These are phyloP conservation scores for Erebia aethiops DNA, from an alignment of 2,888 invertebrate genomes.

Conservation along the genomic window DNA sequence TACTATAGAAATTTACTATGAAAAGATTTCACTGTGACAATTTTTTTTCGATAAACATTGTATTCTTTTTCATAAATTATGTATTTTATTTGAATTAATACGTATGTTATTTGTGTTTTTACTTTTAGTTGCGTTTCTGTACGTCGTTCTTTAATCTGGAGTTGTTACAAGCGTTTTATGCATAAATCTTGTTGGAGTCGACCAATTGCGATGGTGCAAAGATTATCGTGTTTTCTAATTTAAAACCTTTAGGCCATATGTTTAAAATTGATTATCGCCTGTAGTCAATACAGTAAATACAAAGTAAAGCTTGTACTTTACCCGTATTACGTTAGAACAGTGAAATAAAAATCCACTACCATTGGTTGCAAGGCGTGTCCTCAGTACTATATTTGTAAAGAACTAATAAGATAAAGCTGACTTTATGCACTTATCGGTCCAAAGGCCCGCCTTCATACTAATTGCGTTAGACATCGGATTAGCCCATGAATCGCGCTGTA, in stretches of 20 bases:
- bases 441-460: conserved; percentile 62
- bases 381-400: conserved; percentile 35
- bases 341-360: conserved; percentile 37
- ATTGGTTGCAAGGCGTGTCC: conserved; percentile 53
- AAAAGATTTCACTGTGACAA: background rate
- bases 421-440: conserved; percentile 28
- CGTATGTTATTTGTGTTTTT: background rate
- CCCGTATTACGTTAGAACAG: conserved; percentile 36
- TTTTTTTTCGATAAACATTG: background rate
- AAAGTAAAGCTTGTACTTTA: conserved; percentile 31
- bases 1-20: conserved; percentile 27
- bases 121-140: conserved; percentile 29
- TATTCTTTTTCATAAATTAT: background rate
- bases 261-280: conserved; percentile 41
- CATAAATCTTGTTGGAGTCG: conserved; percentile 38
- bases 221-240: conserved; percentile 39
- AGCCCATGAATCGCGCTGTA: conserved; percentile 59
- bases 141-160: conserved; percentile 40
- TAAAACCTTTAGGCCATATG: conserved; percentile 36
- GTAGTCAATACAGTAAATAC: conserved; percentile 23
- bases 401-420: conserved; percentile 43
- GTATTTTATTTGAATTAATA: background rate
- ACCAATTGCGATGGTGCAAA: conserved; percentile 33
- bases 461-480: conserved; percentile 61
- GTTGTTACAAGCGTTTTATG: conserved; percentile 38